Evolutionary conservation across 2,797 vertebrate genomes (phyloP), one percentile per base, ranked within the genome.

Genomic region (Anniella stebbinsi): DNA sequence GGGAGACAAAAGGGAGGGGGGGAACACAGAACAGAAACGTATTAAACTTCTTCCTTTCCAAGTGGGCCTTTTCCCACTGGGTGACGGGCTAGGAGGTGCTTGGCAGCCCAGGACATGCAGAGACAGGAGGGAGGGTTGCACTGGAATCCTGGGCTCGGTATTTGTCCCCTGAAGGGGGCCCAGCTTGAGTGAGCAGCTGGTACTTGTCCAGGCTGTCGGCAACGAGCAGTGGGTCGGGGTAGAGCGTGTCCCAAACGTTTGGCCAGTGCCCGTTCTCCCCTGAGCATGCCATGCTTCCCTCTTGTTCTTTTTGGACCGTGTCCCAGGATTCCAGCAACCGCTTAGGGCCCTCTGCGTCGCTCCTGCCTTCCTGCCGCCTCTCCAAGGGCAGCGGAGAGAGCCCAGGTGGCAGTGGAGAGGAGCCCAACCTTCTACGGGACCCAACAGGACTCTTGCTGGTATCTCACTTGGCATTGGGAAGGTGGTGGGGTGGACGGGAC

Each of bases 61-160:
- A 28, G n/a, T 0, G 1, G 91, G 67, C 81, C 86, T 23, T 33
- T 30, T 21, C n/a, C 25, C 10, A 2, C 11, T 67, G 17, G 54
- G n/a, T 21, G 1, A 60, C 91, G 93, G 93, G 95, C 91, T 92
- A 89, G 45, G 60, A 93, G 90, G 86, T 87, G 77, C 88, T 80
- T 84, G 80, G 88, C 88, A 92, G 91, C 90, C 87, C 93, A 93
- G 90, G 92, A 94, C 95, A 87, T 90, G 66, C 87, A 94, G 93
- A 95, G 91, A 92, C 85, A 33, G 92, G 80, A 57, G 87, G 86
- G 83, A 88, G 87, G 87, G 66, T 90, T 41, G 91, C 3, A 90
- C 93, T 86, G 93, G 94, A 96, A 96, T 95, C 94, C 94, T 95
- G 96, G 96, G 95, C 91, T 90, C 90, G 86, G 89, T 88, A 89